phyloP scores from a whole-genome alignment of 1,140 invertebrate genomes.

The Drepana arcuata region DNA sequence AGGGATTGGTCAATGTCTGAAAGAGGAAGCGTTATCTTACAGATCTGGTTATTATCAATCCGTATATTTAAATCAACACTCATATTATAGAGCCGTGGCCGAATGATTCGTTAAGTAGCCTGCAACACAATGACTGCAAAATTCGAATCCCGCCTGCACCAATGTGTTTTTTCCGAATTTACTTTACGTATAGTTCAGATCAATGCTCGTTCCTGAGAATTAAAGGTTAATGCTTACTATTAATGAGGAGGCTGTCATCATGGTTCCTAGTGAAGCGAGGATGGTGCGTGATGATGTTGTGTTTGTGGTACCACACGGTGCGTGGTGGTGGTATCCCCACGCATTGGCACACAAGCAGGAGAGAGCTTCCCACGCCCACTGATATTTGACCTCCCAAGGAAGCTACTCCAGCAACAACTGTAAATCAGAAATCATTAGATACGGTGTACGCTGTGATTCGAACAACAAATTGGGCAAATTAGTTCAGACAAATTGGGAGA shows the following conservation, averaged over 20 bases:
- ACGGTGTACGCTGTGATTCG: neutral
- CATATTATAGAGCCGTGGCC: too few species aligned
- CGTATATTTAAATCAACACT: too few species aligned
- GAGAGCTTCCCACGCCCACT: slow-evolving; percentile 29
- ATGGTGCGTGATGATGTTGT: slow-evolving; percentile 72
- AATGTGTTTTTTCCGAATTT: too few species aligned
- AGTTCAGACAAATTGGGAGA: too few species aligned
- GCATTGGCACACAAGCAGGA: slow-evolving; percentile 71
- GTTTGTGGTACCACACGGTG: slow-evolving; percentile 74
- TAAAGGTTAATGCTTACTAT: slow-evolving; percentile 71
- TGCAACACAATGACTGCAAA: too few species aligned
- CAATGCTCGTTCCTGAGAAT: too few species aligned
- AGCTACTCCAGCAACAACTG: slow-evolving; percentile 42
- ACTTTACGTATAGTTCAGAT: too few species aligned
- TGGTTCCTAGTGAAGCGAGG: slow-evolving; percentile 73
- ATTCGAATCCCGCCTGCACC: too few species aligned
- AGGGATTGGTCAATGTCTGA: slow-evolving; percentile 74
- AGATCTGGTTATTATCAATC: too few species aligned
- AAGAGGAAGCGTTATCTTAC: slow-evolving; percentile 12
- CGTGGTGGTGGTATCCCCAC: slow-evolving; percentile 74
- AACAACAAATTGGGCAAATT: too few species aligned
- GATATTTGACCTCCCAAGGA: slow-evolving; percentile 34
- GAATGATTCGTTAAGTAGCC: too few species aligned
- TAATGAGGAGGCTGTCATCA: slow-evolving; percentile 74
- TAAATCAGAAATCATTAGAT: slow-evolving; percentile 6